phyloP scores from a whole-genome alignment of 2,797 vertebrate genomes.

The Petrocephalus schoutedeni region DNA sequence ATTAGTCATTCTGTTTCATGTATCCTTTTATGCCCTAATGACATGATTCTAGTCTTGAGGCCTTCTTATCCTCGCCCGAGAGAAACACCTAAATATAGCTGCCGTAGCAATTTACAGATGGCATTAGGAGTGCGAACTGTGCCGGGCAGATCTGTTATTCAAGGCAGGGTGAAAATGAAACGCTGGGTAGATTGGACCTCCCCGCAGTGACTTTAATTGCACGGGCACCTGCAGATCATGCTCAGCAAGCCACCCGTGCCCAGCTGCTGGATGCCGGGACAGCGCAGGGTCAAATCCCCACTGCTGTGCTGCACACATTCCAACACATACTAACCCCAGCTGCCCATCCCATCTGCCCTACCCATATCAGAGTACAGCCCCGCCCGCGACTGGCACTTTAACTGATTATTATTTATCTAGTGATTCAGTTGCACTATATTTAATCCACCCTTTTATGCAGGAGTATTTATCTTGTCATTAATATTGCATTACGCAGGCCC shows the following conservation, averaged over 20 bases:
- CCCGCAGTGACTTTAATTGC: background rate
- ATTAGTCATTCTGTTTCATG: background rate
- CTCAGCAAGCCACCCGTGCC: background rate
- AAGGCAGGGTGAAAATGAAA: background rate
- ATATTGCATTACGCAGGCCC: background rate
- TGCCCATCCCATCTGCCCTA: background rate
- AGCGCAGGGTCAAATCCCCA: background rate
- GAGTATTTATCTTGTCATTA: too few species aligned
- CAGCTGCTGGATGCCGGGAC: background rate
- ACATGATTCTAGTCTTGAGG: background rate
- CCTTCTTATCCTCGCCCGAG: background rate
- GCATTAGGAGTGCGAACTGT: background rate
- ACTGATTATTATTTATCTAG: background rate
- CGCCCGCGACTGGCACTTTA: background rate
- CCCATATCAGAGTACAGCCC: background rate
- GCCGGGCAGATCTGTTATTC: background rate
- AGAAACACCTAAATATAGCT: background rate
- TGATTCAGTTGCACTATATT: background rate
- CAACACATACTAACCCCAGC: background rate
- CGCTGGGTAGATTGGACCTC: background rate
- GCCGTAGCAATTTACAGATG: background rate
- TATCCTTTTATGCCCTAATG: background rate
- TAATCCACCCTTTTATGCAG: background rate
- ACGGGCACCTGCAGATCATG: background rate
- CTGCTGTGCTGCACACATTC: background rate